Base-by-base conservation (phyloP, 2,888 invertebrate genomes). In the Polymixis flavicincta region DNA sequence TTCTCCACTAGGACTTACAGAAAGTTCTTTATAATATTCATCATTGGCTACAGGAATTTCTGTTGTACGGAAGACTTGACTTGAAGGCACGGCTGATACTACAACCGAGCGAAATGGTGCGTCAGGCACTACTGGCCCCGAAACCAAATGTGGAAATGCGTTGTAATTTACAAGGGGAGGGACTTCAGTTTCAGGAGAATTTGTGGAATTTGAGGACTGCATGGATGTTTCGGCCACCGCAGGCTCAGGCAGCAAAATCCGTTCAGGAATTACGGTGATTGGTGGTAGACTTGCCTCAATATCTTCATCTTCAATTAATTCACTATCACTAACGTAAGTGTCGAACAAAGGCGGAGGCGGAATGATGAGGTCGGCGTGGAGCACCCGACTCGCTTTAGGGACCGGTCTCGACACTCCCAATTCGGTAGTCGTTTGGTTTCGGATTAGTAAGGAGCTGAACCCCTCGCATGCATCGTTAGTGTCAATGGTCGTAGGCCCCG, bases 401-500 rank as follows among this genome's bases (percentile, higher is more conserved):
- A 93, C 91, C 80, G 92, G 92, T 88, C 90, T 92, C 87, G 92
- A 92, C 83, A 93, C 90, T 87, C 91, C 92, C 88, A 92, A 69
- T 84, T 93, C 93, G 85, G 92, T 91, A 84, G 92, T 88, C 83
- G 92, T 90, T 90, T 91, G 92, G 85, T 93, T 91, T 89, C 92
- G 92, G 88, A 95, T 96, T 96, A 96, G 95, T 96, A 94, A 90
- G 88, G 95, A 92, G 91, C 92, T 91, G 86, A 92, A 89, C 87
- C 90, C 94, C 91, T 93, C 90, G 92, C 95, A 96, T 96, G 96
- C 96, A 94, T 93, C 94, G 94, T 96, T 96, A 96, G 95, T 95
- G 91, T 91, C 92, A 83, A 84, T 84, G 75, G 86, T 84, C 79
- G 86, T 67, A 52, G 85, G 86, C 80, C 87, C 89, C 88, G 88